A percentile compares a stretch with the other conserved stretches of the same genome.
These are phyloP conservation scores for Didymodactylos carnosus DNA, from an alignment of 2,888 invertebrate species.

Conservation along the genomic window DNA sequence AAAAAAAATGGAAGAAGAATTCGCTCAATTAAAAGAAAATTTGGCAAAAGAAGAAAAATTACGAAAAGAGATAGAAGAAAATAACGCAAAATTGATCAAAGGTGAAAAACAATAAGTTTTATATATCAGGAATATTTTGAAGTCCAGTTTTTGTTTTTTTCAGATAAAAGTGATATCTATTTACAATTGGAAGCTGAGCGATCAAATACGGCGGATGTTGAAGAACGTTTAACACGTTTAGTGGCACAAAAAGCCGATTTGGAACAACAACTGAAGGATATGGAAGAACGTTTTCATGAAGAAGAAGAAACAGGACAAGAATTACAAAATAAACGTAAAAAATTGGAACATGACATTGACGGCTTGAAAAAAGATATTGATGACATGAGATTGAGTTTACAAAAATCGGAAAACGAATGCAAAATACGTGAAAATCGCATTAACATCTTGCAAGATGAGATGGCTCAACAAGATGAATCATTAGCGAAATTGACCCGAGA, in stretches of 20 bases:
- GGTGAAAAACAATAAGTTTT: neutral
- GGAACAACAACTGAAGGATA: conserved; percentile 77
- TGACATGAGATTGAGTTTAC: conserved; percentile 69
- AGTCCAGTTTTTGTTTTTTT: neutral
- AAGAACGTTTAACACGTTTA: conserved; percentile 65
- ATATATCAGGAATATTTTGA: no score
- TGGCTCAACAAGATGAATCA: conserved; percentile 66
- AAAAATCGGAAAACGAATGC: conserved; percentile 17
- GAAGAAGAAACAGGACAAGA: conserved; percentile 91
- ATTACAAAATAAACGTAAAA: conserved; percentile 82
- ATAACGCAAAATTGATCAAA: conserved; percentile 71
- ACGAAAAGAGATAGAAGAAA: conserved; percentile 82
- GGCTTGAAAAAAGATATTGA: conserved; percentile 92
- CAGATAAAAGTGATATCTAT: conserved; percentile 74
- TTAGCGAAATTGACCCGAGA: conserved; percentile 17
- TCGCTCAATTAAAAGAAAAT: conserved; percentile 76
- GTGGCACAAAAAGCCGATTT: conserved; percentile 85
- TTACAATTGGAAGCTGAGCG: conserved; percentile 69
- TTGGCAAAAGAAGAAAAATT: conserved; percentile 82
- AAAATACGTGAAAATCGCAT: conserved; percentile 17
- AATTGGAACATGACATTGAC: conserved; percentile 77
- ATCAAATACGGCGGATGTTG: conserved; percentile 66
- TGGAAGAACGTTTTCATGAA: conserved; percentile 83
- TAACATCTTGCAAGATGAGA: conserved; percentile 16
- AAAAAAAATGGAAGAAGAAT: conserved; percentile 82